Evolutionary conservation across 2,797 vertebrate genomes (phyloP).

Genomic region (Poecilia gillii): DNA sequence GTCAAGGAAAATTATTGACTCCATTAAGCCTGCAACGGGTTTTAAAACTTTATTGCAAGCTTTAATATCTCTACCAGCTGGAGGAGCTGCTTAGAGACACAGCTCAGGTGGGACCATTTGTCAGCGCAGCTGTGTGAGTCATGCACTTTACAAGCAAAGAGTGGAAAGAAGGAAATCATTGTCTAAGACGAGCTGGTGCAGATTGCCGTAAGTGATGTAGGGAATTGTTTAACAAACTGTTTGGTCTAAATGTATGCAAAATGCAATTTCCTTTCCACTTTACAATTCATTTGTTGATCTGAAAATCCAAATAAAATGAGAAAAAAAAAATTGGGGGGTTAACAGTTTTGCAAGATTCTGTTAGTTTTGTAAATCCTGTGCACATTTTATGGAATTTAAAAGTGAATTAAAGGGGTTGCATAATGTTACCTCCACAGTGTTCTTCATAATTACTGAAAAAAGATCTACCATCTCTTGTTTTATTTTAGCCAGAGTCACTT

Average conservation of each 20-base stretch:
- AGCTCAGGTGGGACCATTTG: not conserved
- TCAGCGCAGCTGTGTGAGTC: not conserved
- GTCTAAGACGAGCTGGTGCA: not conserved
- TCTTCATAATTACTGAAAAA: conserved; percentile 37
- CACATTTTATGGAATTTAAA: conserved; percentile 21
- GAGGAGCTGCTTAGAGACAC: not conserved
- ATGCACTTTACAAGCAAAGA: not conserved
- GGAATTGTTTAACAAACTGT: not conserved
- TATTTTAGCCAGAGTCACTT: conserved; percentile 38
- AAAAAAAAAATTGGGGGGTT: not conserved
- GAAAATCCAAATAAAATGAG: not conserved
- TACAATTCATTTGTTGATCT: not conserved
- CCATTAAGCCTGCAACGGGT: not conserved
- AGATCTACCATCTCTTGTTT: conserved; percentile 29
- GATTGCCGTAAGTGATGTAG: not conserved
- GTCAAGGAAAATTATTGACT: not conserved
- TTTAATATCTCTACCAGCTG: not conserved
- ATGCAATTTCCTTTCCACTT: not conserved
- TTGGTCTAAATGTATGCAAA: not conserved
- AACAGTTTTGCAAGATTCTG: not conserved
- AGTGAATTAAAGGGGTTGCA: conserved; percentile 22
- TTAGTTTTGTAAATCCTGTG: not conserved
- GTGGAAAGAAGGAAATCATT: not conserved
- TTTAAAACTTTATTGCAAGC: not conserved
- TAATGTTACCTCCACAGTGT: conserved; percentile 45